Percentiles rank a stretch among this genome's conserved stretches.
Conservation (phyloP, 2,113 vertebrate genomes). For the Haemorhous mexicanus region DNA sequence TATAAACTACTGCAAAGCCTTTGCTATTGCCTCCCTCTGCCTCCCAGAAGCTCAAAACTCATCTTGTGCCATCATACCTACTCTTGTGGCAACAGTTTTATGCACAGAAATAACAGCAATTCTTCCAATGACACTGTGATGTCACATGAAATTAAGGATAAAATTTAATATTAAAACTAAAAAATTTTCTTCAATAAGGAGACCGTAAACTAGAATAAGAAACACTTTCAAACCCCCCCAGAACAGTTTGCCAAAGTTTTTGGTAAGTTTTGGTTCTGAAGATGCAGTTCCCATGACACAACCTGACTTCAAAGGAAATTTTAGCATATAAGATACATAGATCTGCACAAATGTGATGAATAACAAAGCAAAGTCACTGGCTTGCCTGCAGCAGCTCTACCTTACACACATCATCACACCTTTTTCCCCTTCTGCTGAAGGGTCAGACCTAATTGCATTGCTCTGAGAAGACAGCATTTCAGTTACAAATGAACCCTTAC, state of each 20-base stretch:
- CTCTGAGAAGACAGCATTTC: constrained; percentile 1
- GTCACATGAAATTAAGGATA: neutral
- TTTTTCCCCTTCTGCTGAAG: neutral
- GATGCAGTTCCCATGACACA: neutral
- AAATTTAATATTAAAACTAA: neutral
- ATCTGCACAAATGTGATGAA: neutral
- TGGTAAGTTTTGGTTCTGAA: neutral
- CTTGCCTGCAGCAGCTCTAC: neutral
- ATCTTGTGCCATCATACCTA: neutral
- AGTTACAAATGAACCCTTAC: neutral
- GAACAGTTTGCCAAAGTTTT: neutral
- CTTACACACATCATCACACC: fast-evolving
- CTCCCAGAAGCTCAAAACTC: neutral
- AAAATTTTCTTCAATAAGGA: neutral
- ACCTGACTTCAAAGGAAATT: neutral
- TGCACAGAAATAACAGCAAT: neutral
- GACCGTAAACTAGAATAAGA: neutral
- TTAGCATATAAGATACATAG: neutral
- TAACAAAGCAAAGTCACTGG: neutral
- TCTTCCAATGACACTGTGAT: neutral
- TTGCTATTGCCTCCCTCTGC: neutral
- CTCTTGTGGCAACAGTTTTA: neutral
- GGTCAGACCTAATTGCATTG: neutral
- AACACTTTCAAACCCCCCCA: neutral
- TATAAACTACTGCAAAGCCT: neutral